Percentiles rank a stretch among this genome's conserved stretches.
phyloP scores from a whole-genome alignment of 2,113 vertebrate genomes.

The Camelus dromedarius region DNA sequence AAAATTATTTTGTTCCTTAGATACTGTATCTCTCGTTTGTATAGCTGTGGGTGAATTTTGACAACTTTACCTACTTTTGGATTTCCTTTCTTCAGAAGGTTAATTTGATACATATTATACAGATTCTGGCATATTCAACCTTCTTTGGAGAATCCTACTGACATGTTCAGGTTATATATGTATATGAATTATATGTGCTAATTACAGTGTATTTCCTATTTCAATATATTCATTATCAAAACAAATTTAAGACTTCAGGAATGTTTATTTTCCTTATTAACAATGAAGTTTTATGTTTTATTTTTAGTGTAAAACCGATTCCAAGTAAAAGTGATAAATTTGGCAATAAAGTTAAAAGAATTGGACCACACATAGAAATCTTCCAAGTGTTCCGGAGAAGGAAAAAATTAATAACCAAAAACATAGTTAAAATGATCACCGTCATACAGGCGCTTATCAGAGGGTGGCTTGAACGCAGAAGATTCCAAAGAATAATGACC shows the following conservation, averaged over 20 bases:
- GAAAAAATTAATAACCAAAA: not conserved
- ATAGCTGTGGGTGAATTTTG: not conserved
- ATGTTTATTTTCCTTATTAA: slow-evolving; percentile 38
- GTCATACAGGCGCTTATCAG: slow-evolving; percentile 63
- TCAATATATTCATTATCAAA: not conserved
- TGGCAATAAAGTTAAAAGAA: slow-evolving; percentile 77
- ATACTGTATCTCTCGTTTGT: not conserved
- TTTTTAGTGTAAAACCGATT: slow-evolving; percentile 5
- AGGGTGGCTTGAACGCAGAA: slow-evolving; percentile 64
- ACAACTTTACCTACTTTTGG: not conserved
- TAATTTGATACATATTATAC: not conserved
- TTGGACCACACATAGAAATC: slow-evolving; percentile 69
- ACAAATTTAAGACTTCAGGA: not conserved
- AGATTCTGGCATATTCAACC: not conserved
- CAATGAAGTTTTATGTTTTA: slow-evolving; percentile 7
- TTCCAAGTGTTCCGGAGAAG: slow-evolving; percentile 62
- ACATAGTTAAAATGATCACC: slow-evolving; percentile 14
- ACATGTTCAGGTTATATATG: not conserved
- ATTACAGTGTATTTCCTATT: not conserved
- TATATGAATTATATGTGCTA: not conserved
- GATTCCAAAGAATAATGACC: slow-evolving; percentile 51
- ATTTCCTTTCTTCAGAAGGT: slow-evolving; percentile 10
- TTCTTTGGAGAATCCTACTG: not conserved
- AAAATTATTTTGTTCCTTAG: slow-evolving; percentile 29
- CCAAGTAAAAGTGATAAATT: slow-evolving; percentile 3